These are phyloP conservation scores for Cecropterus lyciades DNA, from an alignment of 1,140 invertebrate species.

Conservation along the genomic window DNA sequence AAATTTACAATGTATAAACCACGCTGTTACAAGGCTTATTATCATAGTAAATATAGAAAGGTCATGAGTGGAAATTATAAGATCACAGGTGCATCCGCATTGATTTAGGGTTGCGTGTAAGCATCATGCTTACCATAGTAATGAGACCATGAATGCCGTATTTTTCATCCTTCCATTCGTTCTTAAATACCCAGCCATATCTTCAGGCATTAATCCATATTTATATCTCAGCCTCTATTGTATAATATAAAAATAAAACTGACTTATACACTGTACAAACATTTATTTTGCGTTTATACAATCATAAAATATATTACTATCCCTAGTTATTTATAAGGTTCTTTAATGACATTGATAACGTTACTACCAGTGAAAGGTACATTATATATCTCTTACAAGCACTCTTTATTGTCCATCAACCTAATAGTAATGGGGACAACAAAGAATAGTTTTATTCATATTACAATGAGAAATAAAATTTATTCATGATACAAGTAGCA, in stretches of 20 bases:
- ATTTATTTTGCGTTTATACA: constrained; percentile 39
- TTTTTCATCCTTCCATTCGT: too few species aligned
- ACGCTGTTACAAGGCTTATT: too few species aligned
- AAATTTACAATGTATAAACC: too few species aligned
- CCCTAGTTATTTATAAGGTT: neutral
- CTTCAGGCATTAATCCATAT: too few species aligned
- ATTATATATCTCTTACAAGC: neutral
- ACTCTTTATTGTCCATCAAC: neutral
- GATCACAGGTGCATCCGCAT: too few species aligned
- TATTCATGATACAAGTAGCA: neutral
- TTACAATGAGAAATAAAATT: neutral
- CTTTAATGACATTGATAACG: neutral
- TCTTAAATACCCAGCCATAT: too few species aligned
- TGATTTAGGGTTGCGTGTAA: too few species aligned
- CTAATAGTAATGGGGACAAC: neutral
- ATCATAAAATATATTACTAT: constrained; percentile 9
- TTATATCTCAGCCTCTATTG: too few species aligned
- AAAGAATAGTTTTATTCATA: neutral
- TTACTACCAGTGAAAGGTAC: constrained; percentile 1
- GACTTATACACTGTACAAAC: constrained; percentile 37
- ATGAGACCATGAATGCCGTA: too few species aligned
- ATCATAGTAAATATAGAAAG: too few species aligned
- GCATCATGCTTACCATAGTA: too few species aligned
- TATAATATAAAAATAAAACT: constrained; percentile 28
- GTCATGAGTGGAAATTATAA: too few species aligned